Base-by-base conservation (phyloP, 2,797 vertebrate genomes). In the Rhinoraja longicauda region DNA sequence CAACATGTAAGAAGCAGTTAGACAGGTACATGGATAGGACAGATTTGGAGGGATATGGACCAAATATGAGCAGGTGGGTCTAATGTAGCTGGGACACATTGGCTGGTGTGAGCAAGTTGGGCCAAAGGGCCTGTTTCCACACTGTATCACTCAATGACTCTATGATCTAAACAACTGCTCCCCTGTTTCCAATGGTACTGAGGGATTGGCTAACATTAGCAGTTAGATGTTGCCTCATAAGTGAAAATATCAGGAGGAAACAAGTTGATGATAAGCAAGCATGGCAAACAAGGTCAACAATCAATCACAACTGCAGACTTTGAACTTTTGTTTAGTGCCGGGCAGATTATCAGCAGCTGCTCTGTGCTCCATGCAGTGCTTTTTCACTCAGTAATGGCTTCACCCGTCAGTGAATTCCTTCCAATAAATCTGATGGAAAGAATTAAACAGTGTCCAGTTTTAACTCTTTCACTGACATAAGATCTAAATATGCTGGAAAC, bases 251-350 rank as follows among this genome's bases (percentile, higher is more conserved):
- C 32, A 91, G 7, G 29, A 91, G 13, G 12, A 36, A 91, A 73
- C 67, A 91, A 91, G 29, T 10, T 5, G 72, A 70, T 53, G 73
- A 45, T 53, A 15, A 10, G 3, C 36, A 75, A 53, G 67, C 70
- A 45, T 26, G 29, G 36, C 67, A 75, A 92, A 75, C 26, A 75
- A 53, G 15, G 70, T 26, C 19, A 24, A 73, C 24, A 13, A 75
- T 92, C 36, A 92, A 92, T 92, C 70, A 92, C 70, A 92, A 73
- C 24, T 39, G 26, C 24, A 57, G 39, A 57, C 70, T 92, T 92
- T 92, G 90, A 92, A 53, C 67, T 45, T 92, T 53, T 32, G 6
- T 75, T 92, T 53, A 45, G 26, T 91, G 64, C 32, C 88, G 10
- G 88, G 3, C 32, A 39, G 32, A 24, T 24, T 45, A 70, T 6